Evolutionary conservation across 2,797 vertebrate genomes (phyloP).

Genomic region (Margarornis squamiger): DNA sequence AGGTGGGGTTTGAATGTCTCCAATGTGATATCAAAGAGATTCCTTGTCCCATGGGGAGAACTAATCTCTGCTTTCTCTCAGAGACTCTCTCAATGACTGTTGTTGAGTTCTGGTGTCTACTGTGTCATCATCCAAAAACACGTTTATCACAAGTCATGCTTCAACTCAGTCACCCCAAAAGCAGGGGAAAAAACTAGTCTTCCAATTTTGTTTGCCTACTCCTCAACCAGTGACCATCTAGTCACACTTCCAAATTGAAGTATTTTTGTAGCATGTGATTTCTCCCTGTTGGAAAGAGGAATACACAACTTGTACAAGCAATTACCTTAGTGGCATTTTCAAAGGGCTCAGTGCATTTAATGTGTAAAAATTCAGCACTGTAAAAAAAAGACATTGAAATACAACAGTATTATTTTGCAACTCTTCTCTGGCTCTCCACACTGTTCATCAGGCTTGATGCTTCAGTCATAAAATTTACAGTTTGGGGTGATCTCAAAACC

Average conservation of each 20-base stretch:
- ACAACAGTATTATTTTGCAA: neutral
- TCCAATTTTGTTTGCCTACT: fast-evolving
- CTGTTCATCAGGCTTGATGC: neutral
- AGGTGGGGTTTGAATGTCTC: neutral
- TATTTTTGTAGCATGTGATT: neutral
- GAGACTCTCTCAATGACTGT: too few relatives aligned
- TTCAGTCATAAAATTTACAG: neutral
- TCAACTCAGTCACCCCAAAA: neutral
- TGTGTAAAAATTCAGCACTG: neutral
- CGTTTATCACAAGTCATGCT: neutral
- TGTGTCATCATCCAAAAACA: neutral
- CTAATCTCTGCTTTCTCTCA: neutral
- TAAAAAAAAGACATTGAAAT: neutral
- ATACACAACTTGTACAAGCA: neutral
- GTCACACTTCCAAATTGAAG: neutral
- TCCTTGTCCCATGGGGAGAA: neutral
- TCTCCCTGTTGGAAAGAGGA: neutral
- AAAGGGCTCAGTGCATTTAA: neutral
- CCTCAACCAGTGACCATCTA: neutral
- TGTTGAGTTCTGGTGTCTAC: neutral
- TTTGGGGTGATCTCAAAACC: neutral
- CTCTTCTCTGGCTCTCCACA: neutral
- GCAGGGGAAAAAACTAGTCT: neutral
- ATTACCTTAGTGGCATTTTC: neutral
- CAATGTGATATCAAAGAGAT: neutral